A percentile compares a stretch with the other conserved stretches of the same genome.
phyloP scores from a whole-genome alignment of 1,140 invertebrate species.

The Rhopalosiphum maidis region DNA sequence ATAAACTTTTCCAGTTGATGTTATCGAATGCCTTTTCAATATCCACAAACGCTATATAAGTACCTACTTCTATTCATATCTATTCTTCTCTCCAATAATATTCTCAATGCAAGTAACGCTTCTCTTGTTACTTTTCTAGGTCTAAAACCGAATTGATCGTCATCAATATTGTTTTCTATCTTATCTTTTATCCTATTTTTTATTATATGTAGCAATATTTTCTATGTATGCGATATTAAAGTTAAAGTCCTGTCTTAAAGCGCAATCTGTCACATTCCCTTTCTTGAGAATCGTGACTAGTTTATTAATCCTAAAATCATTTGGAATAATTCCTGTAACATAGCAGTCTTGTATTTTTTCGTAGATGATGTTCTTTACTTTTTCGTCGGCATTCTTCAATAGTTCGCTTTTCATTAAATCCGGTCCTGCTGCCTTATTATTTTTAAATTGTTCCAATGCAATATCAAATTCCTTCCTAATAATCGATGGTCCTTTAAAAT shows the following conservation, averaged over 20 bases:
- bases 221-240: slow-evolving; percentile 28
- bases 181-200: slow-evolving; percentile 22
- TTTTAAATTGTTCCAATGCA: slow-evolving; percentile 19
- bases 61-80: slow-evolving; percentile 34
- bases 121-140: slow-evolving; percentile 27
- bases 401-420: slow-evolving; percentile 24
- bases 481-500: slow-evolving; percentile 29
- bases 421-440: not conserved
- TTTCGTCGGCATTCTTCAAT: no score
- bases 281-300: slow-evolving; percentile 46
- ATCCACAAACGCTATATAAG: not conserved
- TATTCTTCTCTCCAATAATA: slow-evolving; percentile 19
- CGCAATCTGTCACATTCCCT: slow-evolving; percentile 25
- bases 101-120: slow-evolving; percentile 28
- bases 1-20: not conserved
- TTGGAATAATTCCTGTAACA: no score
- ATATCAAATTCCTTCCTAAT: slow-evolving; percentile 32
- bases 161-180: slow-evolving; percentile 34
- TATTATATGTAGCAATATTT: slow-evolving; percentile 39
- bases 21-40: no score
- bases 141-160: slow-evolving; percentile 31
- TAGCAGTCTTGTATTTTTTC: no score
- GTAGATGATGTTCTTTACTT: no score
- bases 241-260: slow-evolving; percentile 46
- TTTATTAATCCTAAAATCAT: no score